Base-by-base conservation (phyloP, 2,797 vertebrate genomes). In the Sebastes nivosus region DNA sequence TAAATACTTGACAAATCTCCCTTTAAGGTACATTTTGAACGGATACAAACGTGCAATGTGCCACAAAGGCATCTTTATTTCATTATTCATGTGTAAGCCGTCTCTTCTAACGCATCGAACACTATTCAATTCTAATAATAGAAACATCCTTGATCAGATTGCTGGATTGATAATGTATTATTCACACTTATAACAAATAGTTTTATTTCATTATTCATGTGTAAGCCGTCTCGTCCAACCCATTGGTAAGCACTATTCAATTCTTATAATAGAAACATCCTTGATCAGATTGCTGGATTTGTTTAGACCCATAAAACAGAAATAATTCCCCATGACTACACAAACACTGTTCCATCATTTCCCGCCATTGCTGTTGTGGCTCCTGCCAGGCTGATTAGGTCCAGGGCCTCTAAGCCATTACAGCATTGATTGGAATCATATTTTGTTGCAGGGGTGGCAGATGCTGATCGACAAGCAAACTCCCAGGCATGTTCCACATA, bases 371-470 rank as follows among this genome's bases (percentile, higher is more conserved):
- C 77, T 60, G 71, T 14, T 54, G 64, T 75, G 54, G 60, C 58
- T 82, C 80, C 85, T 88, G 91, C 85, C 85, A 88, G 77, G 57
- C 83, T 82, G 86, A 93, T 92, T 87, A 75, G 86, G 82, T 89
- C 81, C 75, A 24, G 59, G 77, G 79, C 72, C 86, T 86, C 65
- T 42, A 67, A 91, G 80, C 84, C 86, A 87, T 92, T 91, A 88
- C 81, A 86, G 46, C 88, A 84, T 87, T 93, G 92, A 94, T 93
- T 93, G 83, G 82, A 90, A 89, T 92, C 88, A 93, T 94, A 90
- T 91, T 93, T 91, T 87, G 79, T 88, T 76, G 86, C 83, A 68
- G 71, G 73, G 81, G 69, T 11, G 30, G 70, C 89, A 88, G 90
- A 91, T 91, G 88, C 81, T 88, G 91, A 93, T 93, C 81, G 84